These are phyloP conservation scores for Macrocentrus cingulum DNA, from an alignment of 1,140 invertebrate species.

Conservation along the genomic window DNA sequence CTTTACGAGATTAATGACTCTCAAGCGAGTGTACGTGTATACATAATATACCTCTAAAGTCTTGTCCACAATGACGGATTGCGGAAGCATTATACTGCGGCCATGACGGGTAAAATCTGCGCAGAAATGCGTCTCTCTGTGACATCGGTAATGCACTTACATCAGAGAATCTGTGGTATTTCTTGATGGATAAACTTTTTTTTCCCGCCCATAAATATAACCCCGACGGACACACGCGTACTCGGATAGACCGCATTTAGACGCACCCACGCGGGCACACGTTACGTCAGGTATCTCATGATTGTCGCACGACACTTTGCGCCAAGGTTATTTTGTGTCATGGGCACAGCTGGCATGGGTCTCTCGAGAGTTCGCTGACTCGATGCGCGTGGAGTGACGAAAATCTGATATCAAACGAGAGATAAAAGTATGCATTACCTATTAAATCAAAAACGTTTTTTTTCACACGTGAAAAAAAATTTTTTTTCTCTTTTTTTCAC, in stretches of 20 bases:
- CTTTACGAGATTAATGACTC: too few species aligned
- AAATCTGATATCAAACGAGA: not conserved
- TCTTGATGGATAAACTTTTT: slow-evolving; percentile 11
- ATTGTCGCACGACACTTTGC: slow-evolving; percentile 4
- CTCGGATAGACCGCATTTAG: slow-evolving; percentile 6
- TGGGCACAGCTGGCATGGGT: slow-evolving; percentile 20
- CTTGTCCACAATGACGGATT: not conserved
- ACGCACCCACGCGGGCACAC: slow-evolving; percentile 15
- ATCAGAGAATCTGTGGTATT: slow-evolving; percentile 18
- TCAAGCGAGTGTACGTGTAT: not conserved
- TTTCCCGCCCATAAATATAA: slow-evolving; percentile 17
- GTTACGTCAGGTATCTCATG: slow-evolving; percentile 22
- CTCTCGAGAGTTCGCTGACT: slow-evolving; percentile 8
- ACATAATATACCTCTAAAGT: not conserved
- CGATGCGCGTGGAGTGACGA: not conserved
- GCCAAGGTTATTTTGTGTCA: slow-evolving; percentile 26
- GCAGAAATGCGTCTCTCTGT: not conserved
- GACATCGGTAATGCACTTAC: slow-evolving; percentile 6
- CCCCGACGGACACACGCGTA: not conserved
- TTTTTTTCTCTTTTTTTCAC: too few species aligned
- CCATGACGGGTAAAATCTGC: not conserved
- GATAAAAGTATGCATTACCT: slow-evolving; percentile 2
- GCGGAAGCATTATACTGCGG: not conserved
- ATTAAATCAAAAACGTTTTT: not conserved
- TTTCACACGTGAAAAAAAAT: not conserved